These are phyloP conservation scores for Agapetus fuscipes DNA, from an alignment of 2,888 invertebrate species.

Conservation along the genomic window DNA sequence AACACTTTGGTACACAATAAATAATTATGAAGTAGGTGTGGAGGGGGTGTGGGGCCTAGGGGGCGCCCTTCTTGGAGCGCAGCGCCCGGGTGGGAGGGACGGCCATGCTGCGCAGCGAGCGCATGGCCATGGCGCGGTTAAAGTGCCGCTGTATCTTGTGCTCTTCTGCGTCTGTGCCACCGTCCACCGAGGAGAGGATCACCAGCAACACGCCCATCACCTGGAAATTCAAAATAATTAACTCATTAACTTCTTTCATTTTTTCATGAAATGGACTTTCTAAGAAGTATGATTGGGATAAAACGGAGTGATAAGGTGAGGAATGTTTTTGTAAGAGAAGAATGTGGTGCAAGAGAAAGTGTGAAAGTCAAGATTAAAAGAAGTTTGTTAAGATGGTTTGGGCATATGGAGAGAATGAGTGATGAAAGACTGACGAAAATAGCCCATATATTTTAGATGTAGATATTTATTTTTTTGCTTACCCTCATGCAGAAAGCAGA, in stretches of 20 bases:
- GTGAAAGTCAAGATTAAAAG: too few relatives aligned
- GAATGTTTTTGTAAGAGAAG: too few relatives aligned
- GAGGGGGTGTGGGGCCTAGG: conserved; percentile 27
- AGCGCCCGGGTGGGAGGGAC: conserved; percentile 32
- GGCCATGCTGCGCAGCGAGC: conserved; percentile 56
- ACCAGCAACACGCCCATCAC: conserved; percentile 75
- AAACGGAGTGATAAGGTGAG: too few relatives aligned
- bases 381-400: too few relatives aligned
- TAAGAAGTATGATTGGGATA: too few relatives aligned
- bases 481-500: too few relatives aligned
- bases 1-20: too few relatives aligned
- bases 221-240: conserved; percentile 35
- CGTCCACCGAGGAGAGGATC: conserved; percentile 67
- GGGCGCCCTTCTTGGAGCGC: conserved; percentile 36
- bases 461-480: neutral
- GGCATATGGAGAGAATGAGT: too few relatives aligned
- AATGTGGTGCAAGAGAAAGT: too few relatives aligned
- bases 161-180: conserved; percentile 40
- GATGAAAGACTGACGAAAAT: too few relatives aligned
- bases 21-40: too few relatives aligned
- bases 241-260: conserved; percentile 6
- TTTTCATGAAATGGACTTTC: too few relatives aligned
- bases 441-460: conserved; percentile 1
- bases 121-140: conserved; percentile 84
- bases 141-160: conserved; percentile 72